Percentiles rank a stretch among this genome's conserved stretches.
Evolutionary conservation across 2,113 vertebrate species (phyloP).

Genomic region (Lanius collurio): DNA sequence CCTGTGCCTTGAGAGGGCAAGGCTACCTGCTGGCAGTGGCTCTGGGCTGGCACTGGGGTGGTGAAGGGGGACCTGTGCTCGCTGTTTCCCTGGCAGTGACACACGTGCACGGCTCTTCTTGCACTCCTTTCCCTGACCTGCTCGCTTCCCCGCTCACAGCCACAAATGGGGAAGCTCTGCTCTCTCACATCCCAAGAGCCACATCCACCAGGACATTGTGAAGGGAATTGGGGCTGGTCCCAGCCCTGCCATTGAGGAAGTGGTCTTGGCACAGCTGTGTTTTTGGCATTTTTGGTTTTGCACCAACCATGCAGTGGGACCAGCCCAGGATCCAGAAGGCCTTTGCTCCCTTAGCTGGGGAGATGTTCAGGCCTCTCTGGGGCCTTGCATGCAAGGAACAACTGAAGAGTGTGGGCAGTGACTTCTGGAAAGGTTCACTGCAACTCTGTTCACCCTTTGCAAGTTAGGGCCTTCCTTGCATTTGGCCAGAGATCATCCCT

Average conservation of each 20-base stretch:
- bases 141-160: neutral
- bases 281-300: neutral
- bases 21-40: neutral
- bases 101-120: fast-evolving
- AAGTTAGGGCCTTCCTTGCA: neutral
- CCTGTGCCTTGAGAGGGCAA: neutral
- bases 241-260: neutral
- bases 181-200: fast-evolving
- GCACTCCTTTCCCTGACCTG: fast-evolving
- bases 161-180: neutral
- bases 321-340: neutral
- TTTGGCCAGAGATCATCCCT: neutral
- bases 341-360: neutral
- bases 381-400: fast-evolving
- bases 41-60: neutral
- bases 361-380: neutral
- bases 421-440: neutral
- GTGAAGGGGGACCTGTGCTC: neutral
- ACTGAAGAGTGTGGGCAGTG: no score
- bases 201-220: neutral
- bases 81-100: neutral
- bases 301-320: neutral
- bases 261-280: neutral
- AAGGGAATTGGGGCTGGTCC: neutral
- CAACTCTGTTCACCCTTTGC: neutral